phyloP scores from a whole-genome alignment of 1,140 invertebrate species.

The Lepidurus apus region DNA sequence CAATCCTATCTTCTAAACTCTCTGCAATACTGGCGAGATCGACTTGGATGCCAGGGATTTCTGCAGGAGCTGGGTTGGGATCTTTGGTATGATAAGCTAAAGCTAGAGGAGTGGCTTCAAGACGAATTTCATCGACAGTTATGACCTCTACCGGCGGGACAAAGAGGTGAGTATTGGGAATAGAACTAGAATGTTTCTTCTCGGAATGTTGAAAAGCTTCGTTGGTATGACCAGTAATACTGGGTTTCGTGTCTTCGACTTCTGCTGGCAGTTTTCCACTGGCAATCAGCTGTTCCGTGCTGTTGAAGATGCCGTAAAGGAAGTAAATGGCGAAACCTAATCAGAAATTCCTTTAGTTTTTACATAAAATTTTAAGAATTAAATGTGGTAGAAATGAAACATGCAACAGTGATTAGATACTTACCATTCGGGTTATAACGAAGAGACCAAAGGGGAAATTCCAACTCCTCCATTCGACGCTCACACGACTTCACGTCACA shows the following conservation, averaged over 20 bases:
- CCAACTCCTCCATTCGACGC: constrained; percentile 22
- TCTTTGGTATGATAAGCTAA: neutral
- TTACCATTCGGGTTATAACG: neutral
- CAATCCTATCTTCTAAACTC: neutral
- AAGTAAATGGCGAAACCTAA: constrained; percentile 81
- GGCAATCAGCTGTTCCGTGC: constrained; percentile 45
- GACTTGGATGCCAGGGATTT: neutral
- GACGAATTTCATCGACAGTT: neutral
- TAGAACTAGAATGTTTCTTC: neutral
- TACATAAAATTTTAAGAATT: constrained; percentile 18
- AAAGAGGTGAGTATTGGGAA: neutral
- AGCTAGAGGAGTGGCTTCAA: neutral
- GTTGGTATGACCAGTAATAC: neutral
- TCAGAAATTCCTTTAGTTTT: constrained; percentile 37
- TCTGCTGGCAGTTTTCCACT: constrained; percentile 27
- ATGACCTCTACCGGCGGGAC: neutral
- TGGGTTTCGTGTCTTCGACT: neutral
- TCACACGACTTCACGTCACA: constrained; percentile 8
- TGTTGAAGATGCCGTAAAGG: constrained; percentile 85
- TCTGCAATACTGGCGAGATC: constrained; percentile 13
- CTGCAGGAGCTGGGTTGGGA: neutral
- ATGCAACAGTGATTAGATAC: constrained; percentile 14
- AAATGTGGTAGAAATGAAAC: constrained; percentile 13
- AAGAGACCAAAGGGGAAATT: neutral
- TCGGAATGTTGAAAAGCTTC: constrained; percentile 22